Evolutionary conservation across 2,888 invertebrate species (phyloP), one percentile per base, ranked within the genome.

Genomic region (Pammene fasciana): DNA sequence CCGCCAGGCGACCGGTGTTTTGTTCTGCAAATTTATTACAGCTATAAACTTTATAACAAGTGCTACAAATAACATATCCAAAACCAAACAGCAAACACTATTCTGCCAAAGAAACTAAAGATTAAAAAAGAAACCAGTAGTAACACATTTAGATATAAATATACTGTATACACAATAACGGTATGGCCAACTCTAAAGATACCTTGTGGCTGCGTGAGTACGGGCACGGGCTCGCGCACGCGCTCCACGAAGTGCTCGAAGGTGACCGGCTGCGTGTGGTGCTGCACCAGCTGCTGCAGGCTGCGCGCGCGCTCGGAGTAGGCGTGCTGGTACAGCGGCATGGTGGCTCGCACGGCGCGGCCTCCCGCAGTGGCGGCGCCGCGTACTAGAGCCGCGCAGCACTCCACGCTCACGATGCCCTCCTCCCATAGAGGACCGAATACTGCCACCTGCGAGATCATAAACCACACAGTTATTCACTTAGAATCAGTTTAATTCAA

Each of bases 361-460:
- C 98, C 98, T 65, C 98, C 99, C 83, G 97, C 96, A 73, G 98
- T 94, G 64, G 98, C 98, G 38, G 99, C 98, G 64, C 97, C 96
- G 57, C 90, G 89, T 60, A 99, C 97, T 67, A 99, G 93, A 57
- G 97, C 96, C 36, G 99, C 97, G 75, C 98, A 79, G 78, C 94
- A 92, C 13, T 87, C 79, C 74, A 93, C 90, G 75, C 94, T 93
- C 18, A 94, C 86, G 34, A 94, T 86, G 76, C 97, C 96, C 87
- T 99, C 99, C 86, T 99, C 97, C 90, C 97, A 99, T 73, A 99
- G 90, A 4, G 99, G 98, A 0, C 99, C 99, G 92, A 99, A 99
- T 87, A 96, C 96, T n/a, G 97, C 96, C 75, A 97, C 96, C 95
- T 96, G 81, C 13, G 79, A 8, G 26, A 26, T 26, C 10, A 41